Evolutionary conservation across 1,140 invertebrate genomes (phyloP).

Genomic region (Pseudomyrmex flavicornis): DNA sequence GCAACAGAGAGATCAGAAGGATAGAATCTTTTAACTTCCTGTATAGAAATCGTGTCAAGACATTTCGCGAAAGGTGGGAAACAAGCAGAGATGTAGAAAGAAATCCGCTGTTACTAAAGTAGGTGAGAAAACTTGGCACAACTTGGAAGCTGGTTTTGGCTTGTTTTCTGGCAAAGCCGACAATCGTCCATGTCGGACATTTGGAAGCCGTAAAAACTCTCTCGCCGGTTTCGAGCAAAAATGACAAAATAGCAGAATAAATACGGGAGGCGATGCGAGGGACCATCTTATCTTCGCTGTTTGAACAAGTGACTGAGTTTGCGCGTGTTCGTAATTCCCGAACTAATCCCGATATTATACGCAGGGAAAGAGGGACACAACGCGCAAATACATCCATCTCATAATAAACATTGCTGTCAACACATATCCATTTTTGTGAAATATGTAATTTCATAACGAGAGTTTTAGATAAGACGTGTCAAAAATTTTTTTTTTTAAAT

Average conservation of each 20-base stretch:
- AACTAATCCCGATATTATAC: neutral
- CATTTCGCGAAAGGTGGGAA: conserved; percentile 24
- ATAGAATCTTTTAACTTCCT: conserved; percentile 40
- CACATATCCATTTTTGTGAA: neutral
- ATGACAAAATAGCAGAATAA: conserved; percentile 58
- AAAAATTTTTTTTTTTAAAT: too few relatives aligned
- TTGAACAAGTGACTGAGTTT: conserved; percentile 20
- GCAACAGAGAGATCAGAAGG: neutral
- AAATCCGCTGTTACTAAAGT: conserved; percentile 53
- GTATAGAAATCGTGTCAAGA: conserved; percentile 34
- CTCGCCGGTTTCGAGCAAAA: conserved; percentile 34
- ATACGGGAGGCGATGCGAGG: conserved; percentile 45
- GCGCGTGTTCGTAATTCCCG: conserved; percentile 13
- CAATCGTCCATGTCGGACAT: conserved; percentile 48
- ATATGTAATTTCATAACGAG: conserved; percentile 5
- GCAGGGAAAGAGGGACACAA: neutral
- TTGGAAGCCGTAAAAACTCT: conserved; percentile 39
- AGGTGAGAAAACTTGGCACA: conserved; percentile 53
- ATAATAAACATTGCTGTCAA: neutral
- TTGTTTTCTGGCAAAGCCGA: conserved; percentile 26
- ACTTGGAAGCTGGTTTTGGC: neutral
- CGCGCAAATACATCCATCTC: neutral
- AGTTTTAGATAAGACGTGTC: too few relatives aligned
- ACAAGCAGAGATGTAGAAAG: conserved; percentile 28
- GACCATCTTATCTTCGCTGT: conserved; percentile 29